Conservation (phyloP, 2,888 invertebrate species). For the Polydrusus tereticollis region DNA sequence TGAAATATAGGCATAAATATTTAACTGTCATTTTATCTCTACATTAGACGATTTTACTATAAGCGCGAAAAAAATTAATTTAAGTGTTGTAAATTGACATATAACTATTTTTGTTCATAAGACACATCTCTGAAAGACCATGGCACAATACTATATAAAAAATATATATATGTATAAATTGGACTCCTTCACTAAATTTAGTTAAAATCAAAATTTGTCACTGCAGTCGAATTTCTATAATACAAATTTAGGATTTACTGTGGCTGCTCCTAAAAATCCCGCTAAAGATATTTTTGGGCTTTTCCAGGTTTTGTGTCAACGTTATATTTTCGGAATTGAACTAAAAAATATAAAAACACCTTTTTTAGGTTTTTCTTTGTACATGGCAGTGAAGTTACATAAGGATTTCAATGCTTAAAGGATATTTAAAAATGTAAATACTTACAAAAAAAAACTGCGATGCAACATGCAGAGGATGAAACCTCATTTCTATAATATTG, state of each 20-base stretch:
- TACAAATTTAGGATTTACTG: conserved; percentile 1
- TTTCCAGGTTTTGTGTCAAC: conserved; percentile 22
- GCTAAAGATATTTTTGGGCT: conserved; percentile 36
- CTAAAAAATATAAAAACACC: conserved; percentile 31
- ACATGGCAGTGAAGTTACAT: conserved; percentile 32
- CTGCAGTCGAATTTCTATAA: background rate
- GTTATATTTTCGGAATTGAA: conserved; percentile 17
- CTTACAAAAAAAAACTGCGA: too few species aligned
- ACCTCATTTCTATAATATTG: background rate
- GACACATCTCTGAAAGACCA: conserved; percentile 45
- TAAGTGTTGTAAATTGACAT: conserved; percentile 31
- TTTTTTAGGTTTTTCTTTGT: conserved; percentile 1
- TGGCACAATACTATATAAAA: conserved; percentile 47
- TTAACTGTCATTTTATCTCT: background rate
- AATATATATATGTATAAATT: conserved; percentile 12
- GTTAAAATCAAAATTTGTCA: conserved; percentile 6
- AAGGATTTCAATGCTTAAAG: background rate
- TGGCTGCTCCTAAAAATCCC: conserved; percentile 37
- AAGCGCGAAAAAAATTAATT: background rate
- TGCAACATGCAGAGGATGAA: too few species aligned
- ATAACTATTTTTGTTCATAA: conserved; percentile 22
- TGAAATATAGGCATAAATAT: too few species aligned
- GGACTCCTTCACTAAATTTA: background rate
- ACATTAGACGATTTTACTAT: background rate
- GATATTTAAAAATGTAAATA: too few species aligned